Evolutionary conservation across 2,888 invertebrate genomes (phyloP).

Genomic region (Calephelis perditalis): DNA sequence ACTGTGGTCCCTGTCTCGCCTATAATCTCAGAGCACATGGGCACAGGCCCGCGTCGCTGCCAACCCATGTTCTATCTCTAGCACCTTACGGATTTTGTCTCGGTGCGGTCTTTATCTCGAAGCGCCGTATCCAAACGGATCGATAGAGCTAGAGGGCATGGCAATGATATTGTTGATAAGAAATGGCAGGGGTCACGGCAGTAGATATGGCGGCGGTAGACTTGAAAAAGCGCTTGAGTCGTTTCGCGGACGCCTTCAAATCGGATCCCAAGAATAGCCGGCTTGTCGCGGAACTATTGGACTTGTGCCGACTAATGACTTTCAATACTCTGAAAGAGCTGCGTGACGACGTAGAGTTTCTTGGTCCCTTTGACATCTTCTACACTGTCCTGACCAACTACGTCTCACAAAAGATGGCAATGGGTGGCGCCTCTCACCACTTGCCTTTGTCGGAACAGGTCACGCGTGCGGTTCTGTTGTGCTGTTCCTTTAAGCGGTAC

Average conservation of each 20-base stretch:
- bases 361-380: no score
- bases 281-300: conserved; percentile 2
- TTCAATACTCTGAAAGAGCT: no score
- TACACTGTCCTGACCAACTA: not conserved
- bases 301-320: not conserved
- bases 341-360: no score
- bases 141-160: not conserved
- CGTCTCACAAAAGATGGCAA: conserved; percentile 7
- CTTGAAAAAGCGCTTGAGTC: conserved; percentile 5
- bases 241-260: conserved; percentile 6
- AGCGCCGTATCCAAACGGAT: no score
- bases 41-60: no score
- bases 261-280: not conserved
- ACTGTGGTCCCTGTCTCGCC: no score
- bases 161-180: not conserved
- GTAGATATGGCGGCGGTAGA: conserved; percentile 1
- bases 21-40: no score
- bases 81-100: not conserved
- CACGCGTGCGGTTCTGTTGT: conserved; percentile 9
- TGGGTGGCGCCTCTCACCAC: not conserved
- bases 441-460: conserved; percentile 1
- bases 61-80: no score
- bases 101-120: not conserved
- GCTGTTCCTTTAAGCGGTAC: conserved; percentile 13
- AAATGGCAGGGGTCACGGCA: not conserved